Base-by-base conservation (phyloP, 2,113 vertebrate genomes). In the Tychaedon coryphoeus region DNA sequence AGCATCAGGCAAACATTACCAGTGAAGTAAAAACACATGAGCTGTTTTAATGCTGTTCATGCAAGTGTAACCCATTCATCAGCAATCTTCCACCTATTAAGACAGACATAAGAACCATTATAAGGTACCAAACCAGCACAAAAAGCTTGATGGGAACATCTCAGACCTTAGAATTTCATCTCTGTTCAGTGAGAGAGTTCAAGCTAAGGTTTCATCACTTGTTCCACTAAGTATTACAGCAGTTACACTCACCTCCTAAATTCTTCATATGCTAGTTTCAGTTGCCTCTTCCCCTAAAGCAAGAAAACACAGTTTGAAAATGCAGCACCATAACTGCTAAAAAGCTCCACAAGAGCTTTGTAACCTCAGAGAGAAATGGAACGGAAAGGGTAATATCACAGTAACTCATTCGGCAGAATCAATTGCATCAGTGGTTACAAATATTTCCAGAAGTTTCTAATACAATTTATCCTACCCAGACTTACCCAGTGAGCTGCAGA, bases 111-210 rank as follows among this genome's bases (percentile, higher is more conserved):
- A 69, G 19, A 84, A 84, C 14, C 2, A 14, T 48, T 40, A 16
- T 45, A 78, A 65, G 61, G 33, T 10, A 92, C 10, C n/a, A 62
- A 64, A 54, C 5, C 14, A 61, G 23, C 8, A 77, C 7, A 95
- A 40, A 10, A 16, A 45, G 51, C 12, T 42, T 54, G 16, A 64
- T n/a, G 8, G 82, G 92, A 97, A 96, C 80, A 86, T 72, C 81
- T 98, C 98, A 98, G 98, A 98, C 94, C 97, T 97, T 97, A 95
- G 69, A 61, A 50, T 91, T 67, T 98, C 98, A 98, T 98, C 98
- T 98, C 87, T 82, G 8, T 82, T 98, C 98, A 98, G 98, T 95
- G 95, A 98, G 98, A 98, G 98, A 98, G 98, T 98, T 98, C 98
- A 98, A 97, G 95, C 40, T 60, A 96, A 91, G 81, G 88, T 96